phyloP scores from a whole-genome alignment of 2,113 vertebrate species.

The Corydoras maculifer region DNA sequence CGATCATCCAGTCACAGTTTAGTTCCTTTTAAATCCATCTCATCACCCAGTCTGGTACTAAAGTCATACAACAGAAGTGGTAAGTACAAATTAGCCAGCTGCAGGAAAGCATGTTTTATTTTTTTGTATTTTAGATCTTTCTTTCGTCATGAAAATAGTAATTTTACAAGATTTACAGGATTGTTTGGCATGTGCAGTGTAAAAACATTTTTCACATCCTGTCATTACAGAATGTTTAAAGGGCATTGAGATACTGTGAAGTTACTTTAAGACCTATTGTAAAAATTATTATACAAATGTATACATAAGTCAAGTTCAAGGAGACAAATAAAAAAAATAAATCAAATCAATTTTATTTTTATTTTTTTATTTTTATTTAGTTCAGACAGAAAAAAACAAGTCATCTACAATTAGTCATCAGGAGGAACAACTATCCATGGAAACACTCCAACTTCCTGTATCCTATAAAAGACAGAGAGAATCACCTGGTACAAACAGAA shows the following conservation, averaged over 20 bases:
- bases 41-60: background rate
- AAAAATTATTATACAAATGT: too few relatives aligned
- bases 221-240: too few relatives aligned
- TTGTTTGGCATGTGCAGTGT: background rate
- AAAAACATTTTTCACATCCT: too few relatives aligned
- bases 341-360: background rate
- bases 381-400: slow-evolving; percentile 6
- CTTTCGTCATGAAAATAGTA: background rate
- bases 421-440: background rate
- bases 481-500: background rate
- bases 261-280: too few relatives aligned
- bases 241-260: too few relatives aligned
- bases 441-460: background rate
- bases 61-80: slow-evolving; percentile 13
- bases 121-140: too few relatives aligned
- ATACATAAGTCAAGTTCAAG: too few relatives aligned
- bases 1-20: slow-evolving; percentile 16
- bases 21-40: slow-evolving; percentile 2
- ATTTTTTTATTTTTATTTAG: background rate
- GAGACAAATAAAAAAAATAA: too few relatives aligned
- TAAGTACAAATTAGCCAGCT: background rate
- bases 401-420: background rate
- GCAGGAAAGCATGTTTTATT: too few relatives aligned
- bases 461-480: background rate
- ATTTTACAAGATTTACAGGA: background rate